A percentile compares a stretch with the other conserved stretches of the same genome.
These are phyloP conservation scores for Cranoglanis bouderius DNA, from an alignment of 2,113 vertebrate species.

Conservation along the genomic window DNA sequence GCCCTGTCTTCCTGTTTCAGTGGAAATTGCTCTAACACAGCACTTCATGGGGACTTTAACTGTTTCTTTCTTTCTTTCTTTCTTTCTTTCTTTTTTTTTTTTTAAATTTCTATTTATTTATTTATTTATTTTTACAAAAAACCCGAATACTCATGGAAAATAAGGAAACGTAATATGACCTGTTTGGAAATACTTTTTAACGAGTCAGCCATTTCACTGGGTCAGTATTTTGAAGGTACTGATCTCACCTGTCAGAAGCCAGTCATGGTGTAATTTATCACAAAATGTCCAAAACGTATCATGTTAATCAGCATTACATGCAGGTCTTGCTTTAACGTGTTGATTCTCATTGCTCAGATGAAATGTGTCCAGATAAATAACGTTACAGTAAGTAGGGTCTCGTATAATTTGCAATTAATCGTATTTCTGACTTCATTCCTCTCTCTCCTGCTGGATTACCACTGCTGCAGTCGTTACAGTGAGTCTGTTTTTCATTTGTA, in stretches of 20 bases:
- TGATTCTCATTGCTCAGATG: background rate
- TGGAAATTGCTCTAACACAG: no score
- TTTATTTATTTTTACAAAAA: background rate
- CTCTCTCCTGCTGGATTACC: slow-evolving; percentile 3
- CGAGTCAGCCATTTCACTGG: background rate
- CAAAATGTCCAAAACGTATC: background rate
- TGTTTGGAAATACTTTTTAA: background rate
- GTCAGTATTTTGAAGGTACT: background rate
- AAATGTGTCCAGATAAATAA: background rate
- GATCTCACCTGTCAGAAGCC: background rate
- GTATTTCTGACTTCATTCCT: slow-evolving; percentile 15
- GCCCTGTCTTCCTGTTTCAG: no score
- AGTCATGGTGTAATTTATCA: background rate
- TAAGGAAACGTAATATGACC: background rate
- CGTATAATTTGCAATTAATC: background rate
- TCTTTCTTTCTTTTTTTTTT: no score
- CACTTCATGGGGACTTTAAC: no score
- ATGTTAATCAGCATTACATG: background rate
- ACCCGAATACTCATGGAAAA: background rate
- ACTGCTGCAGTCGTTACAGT: slow-evolving; percentile 59
- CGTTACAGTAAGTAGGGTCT: background rate
- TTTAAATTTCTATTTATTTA: no score
- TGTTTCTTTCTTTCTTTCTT: no score
- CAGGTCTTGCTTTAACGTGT: background rate
- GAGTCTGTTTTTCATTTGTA: slow-evolving; percentile 38